These are phyloP conservation scores for Caligus rogercresseyi DNA, from an alignment of 1,140 invertebrate species.

Conservation along the genomic window DNA sequence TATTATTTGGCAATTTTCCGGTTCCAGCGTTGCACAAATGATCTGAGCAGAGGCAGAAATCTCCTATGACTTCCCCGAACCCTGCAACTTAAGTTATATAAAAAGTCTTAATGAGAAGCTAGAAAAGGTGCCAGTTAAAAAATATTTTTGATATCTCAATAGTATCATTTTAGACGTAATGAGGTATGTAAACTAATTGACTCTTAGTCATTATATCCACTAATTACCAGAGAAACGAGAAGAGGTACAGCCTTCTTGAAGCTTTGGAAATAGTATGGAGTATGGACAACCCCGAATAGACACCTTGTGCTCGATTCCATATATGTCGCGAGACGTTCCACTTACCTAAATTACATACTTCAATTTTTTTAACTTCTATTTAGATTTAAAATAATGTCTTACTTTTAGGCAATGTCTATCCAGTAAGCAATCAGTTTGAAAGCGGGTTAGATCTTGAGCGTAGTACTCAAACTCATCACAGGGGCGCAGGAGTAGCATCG, in stretches of 20 bases:
- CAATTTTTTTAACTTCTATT: background rate
- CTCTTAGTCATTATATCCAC: too few species aligned
- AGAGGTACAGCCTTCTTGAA: slow-evolving; percentile 9
- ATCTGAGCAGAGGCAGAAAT: slow-evolving; percentile 8
- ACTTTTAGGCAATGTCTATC: slow-evolving; percentile 13
- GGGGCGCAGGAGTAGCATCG: slow-evolving; percentile 14
- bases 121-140: background rate
- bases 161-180: too few species aligned
- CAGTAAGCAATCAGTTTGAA: slow-evolving; percentile 9
- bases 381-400: background rate
- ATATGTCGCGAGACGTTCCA: slow-evolving; percentile 2
- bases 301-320: background rate
- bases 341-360: background rate
- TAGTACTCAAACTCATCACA: slow-evolving; percentile 11
- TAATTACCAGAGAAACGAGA: background rate
- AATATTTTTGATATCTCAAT: background rate
- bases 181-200: too few species aligned
- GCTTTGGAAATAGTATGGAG: background rate
- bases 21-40: slow-evolving; percentile 13
- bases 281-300: slow-evolving; percentile 9
- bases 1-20: too few species aligned
- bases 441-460: slow-evolving; percentile 5
- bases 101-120: background rate
- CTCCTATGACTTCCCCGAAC: background rate
- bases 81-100: slow-evolving; percentile 1